Base-by-base conservation (phyloP, 1,140 invertebrate genomes). In the Sarcophaga bullata region DNA sequence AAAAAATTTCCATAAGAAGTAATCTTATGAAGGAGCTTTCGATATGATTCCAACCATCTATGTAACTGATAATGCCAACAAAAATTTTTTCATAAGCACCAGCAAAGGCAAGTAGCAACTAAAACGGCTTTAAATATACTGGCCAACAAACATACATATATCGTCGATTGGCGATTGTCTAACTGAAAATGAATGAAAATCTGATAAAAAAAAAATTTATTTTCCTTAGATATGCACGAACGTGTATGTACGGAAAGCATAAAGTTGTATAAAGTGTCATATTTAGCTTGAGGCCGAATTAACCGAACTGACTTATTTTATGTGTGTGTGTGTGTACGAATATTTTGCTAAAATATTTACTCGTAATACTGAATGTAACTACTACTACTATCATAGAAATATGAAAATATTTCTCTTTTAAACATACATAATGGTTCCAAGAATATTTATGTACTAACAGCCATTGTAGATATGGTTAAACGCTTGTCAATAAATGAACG, bases 211-310 rank as follows among this genome's bases (percentile, higher is more conserved):
- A 37, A 37, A 37, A 37, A 37, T 2, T 37, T 37, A 37, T 37
- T 37, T 37, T 37, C 25, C 25, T 37, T 37, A 37, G 1, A 4
- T 37, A 37, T 37, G 25, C 4, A 37, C 1, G 25, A 37, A 4
- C 25, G 25, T 25, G 19, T n/a, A 19, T 17, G 62, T 68, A 25
- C 62, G 19, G 4, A 8, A n/a, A 19, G n/a, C 6, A 68, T 68
- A 68, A 19, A 68, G 62, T 68, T 68, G 62, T 68, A 19, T 68
- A 25, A 68, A 68, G 62, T 68, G 62, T 68, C 62, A 68, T 19
- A 68, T 68, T 68, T 68, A 68, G 62, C 19, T 68, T 68, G 15
- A 25, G 62, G 62, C 62, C 19, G 19, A 68, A 68, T 17, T 68
- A 17, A 68, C 8, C 17, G 15, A 68, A 68, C n/a, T 68, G 15